These are phyloP conservation scores for Limnodromus scolopaceus DNA, from an alignment of 2,797 vertebrate genomes.

Conservation along the genomic window DNA sequence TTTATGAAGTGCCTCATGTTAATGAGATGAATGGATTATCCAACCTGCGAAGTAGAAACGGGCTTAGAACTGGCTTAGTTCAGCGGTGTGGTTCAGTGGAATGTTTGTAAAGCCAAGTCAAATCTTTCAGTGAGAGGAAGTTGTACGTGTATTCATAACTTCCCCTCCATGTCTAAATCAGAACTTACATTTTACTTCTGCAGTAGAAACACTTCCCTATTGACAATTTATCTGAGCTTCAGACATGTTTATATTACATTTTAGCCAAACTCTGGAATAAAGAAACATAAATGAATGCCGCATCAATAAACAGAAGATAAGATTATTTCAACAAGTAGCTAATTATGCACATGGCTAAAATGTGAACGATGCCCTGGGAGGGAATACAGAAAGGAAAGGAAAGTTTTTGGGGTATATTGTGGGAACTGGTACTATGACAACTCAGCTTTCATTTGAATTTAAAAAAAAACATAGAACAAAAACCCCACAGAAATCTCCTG, in stretches of 20 bases:
- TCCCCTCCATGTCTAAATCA: not conserved
- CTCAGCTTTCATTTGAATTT: not conserved
- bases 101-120: not conserved
- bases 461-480: not conserved
- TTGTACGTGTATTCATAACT: not conserved
- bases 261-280: not conserved
- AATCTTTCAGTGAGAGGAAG: constrained; percentile 2
- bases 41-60: not conserved
- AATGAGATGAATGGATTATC: not conserved
- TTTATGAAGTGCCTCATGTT: not conserved
- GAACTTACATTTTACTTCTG: not conserved
- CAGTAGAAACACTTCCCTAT: not conserved
- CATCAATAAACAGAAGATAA: not conserved
- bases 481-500: not conserved
- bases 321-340: not conserved
- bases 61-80: not conserved
- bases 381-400: not conserved
- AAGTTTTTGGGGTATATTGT: not conserved
- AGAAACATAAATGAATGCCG: not conserved
- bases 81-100: not conserved
- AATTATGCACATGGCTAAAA: not conserved
- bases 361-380: not conserved
- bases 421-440: not conserved
- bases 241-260: not conserved
- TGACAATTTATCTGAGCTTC: not conserved